Evolutionary conservation across 2,113 vertebrate genomes (phyloP).

Genomic region (Petroica traversi): DNA sequence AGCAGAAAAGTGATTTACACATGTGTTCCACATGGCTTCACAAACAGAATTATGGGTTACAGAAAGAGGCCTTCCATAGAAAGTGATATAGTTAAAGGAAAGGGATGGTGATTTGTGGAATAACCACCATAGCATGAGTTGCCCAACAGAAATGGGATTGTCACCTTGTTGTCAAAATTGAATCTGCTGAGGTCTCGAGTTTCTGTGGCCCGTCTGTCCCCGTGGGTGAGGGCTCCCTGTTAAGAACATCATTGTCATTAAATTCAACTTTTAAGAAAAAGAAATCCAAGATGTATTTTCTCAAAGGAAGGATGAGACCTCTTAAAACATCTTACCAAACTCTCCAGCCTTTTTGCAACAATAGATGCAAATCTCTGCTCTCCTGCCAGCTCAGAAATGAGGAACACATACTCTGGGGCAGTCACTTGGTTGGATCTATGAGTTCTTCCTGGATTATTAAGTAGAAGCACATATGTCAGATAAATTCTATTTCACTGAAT

Average conservation of each 20-base stretch:
- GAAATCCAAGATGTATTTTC: not conserved
- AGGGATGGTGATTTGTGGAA: not conserved
- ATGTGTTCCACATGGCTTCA: not conserved
- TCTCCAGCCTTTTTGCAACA: slow-evolving; percentile 97
- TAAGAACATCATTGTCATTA: slow-evolving; percentile 9
- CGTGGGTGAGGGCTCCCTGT: slow-evolving; percentile 96
- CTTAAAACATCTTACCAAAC: slow-evolving; percentile 82
- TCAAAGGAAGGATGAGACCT: not conserved
- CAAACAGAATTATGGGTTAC: not conserved
- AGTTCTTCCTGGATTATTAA: slow-evolving; percentile 84
- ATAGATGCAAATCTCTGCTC: slow-evolving; percentile 98
- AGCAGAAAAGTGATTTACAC: not conserved
- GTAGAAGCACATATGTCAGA: not conserved
- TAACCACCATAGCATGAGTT: not conserved
- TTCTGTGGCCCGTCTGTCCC: slow-evolving; percentile 96
- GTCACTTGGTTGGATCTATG: slow-evolving; percentile 98
- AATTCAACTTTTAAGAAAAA: not conserved
- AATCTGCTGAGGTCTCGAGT: slow-evolving; percentile 96
- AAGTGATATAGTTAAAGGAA: not conserved
- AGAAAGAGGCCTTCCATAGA: not conserved
- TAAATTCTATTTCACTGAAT: not conserved
- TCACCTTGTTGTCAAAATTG: slow-evolving; percentile 98
- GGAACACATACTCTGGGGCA: slow-evolving; percentile 95
- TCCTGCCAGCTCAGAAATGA: slow-evolving; percentile 96
- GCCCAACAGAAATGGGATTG: not conserved